Conservation (phyloP, 2,113 vertebrate species). For the Mesocricetus auratus region DNA sequence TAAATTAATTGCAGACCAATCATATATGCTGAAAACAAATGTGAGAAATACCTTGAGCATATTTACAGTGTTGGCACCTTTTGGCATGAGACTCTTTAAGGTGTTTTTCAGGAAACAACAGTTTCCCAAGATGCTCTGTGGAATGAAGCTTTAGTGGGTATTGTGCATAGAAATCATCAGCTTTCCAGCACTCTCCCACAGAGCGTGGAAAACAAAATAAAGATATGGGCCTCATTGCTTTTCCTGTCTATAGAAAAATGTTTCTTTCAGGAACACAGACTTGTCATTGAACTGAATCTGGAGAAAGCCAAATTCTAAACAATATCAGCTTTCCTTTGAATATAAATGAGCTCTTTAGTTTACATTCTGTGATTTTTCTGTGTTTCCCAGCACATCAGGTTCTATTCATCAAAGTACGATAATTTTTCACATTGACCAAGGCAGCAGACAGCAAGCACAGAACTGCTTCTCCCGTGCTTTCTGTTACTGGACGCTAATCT, state of each 20-base stretch:
- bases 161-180: neutral
- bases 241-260: slow-evolving; percentile 8
- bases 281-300: slow-evolving; percentile 68
- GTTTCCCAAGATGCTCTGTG: neutral
- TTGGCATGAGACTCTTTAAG: neutral
- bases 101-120: neutral
- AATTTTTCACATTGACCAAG: slow-evolving; percentile 69
- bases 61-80: neutral
- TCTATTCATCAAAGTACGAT: slow-evolving; percentile 70
- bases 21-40: neutral
- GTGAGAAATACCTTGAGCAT: neutral
- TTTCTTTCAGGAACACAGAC: slow-evolving; percentile 1
- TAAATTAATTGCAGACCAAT: neutral
- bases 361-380: slow-evolving; percentile 57
- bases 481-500: slow-evolving; percentile 76
- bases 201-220: neutral
- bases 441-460: slow-evolving; percentile 35
- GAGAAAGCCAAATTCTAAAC: slow-evolving; percentile 65
- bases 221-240: neutral
- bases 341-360: slow-evolving; percentile 68
- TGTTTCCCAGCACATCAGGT: slow-evolving; percentile 56
- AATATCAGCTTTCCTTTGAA: slow-evolving; percentile 62
- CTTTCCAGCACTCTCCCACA: slow-evolving; percentile 7
- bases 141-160: neutral
- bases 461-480: neutral